phyloP scores from a whole-genome alignment of 2,797 vertebrate genomes.

The Lycodopsis pacificus region DNA sequence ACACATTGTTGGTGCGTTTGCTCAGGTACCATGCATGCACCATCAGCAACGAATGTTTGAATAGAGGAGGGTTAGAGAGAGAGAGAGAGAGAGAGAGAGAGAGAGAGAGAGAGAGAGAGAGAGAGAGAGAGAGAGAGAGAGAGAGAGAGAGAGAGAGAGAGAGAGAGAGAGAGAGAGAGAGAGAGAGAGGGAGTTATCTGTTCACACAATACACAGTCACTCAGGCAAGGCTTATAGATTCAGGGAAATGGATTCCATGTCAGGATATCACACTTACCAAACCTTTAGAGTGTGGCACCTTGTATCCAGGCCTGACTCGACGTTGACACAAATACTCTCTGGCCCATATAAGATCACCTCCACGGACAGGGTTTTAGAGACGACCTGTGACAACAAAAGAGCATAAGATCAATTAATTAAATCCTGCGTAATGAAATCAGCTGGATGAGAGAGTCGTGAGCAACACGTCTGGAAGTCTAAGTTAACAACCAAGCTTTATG shows the following conservation, averaged over 20 bases:
- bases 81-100: neutral
- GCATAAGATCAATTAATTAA: conserved; percentile 76
- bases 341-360: conserved; percentile 72
- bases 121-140: conserved; percentile 7
- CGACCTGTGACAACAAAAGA: conserved; percentile 67
- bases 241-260: conserved; percentile 78
- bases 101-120: conserved; percentile 4
- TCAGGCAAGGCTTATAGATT: conserved; percentile 81
- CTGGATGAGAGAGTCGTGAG: conserved; percentile 65
- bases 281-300: conserved; percentile 72
- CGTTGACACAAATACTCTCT: conserved; percentile 69
- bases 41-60: conserved; percentile 72
- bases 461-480: conserved; percentile 66
- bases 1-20: conserved; percentile 76
- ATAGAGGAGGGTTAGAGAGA: conserved; percentile 30
- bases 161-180: conserved; percentile 21
- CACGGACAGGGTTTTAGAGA: conserved; percentile 63
- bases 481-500: conserved; percentile 77
- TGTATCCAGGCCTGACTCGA: conserved; percentile 69
- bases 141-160: neutral
- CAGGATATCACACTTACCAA: conserved; percentile 78
- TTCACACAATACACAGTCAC: conserved; percentile 75
- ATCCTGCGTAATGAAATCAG: conserved; percentile 73
- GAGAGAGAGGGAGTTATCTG: conserved; percentile 68
- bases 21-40: conserved; percentile 72